Evolutionary conservation across 2,797 vertebrate species (phyloP), one percentile per base, ranked within the genome.

Genomic region (Leptodactylus fallax): DNA sequence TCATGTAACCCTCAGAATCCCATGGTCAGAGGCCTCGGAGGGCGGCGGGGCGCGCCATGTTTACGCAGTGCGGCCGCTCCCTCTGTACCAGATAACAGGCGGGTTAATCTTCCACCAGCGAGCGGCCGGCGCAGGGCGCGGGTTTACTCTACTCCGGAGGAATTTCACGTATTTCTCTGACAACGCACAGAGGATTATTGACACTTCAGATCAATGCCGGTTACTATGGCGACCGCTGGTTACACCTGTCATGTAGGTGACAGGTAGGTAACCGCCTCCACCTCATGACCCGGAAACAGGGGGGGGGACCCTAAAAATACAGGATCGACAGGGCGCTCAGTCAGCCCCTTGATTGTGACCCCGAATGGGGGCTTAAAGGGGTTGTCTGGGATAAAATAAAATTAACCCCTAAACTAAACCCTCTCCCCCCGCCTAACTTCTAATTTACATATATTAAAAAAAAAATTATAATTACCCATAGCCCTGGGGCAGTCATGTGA

Each of bases 71-170:
- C 0, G 16, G 21, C 7, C 17, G 25, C 51, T 71, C 77, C 77
- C 65, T 79, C 49, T 77, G 27, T 65, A 81, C 27, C 8, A 76
- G 88, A 89, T 86, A 60, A 85, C 25, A 11, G 67, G 67, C 51
- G n/a, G 11, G 77, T 86, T 86, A 89, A 89, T 89, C 12, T 83
- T 83, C 86, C 25, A 86, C 88, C 58, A 53, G 65, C 58, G 63
- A 77, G 49, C 17, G 12, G 10, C 60, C 49, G 6, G 25, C n/a
- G 13, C 25, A 79, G 53, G 12, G 21, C 12, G 51, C 17, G 21
- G 47, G 80, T 83, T 79, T 79, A 56, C 49, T 72, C n/a, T 36
- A 25, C 72, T 7, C 14, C 23, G 14, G 13, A 89, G 79, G 88
- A 86, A 89, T 89, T 56, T 23, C 71, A 83, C 17, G 19, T 77